These are phyloP conservation scores for Enteromius afrohamiltoni DNA, from an alignment of 2,797 vertebrate genomes.

Conservation along the genomic window DNA sequence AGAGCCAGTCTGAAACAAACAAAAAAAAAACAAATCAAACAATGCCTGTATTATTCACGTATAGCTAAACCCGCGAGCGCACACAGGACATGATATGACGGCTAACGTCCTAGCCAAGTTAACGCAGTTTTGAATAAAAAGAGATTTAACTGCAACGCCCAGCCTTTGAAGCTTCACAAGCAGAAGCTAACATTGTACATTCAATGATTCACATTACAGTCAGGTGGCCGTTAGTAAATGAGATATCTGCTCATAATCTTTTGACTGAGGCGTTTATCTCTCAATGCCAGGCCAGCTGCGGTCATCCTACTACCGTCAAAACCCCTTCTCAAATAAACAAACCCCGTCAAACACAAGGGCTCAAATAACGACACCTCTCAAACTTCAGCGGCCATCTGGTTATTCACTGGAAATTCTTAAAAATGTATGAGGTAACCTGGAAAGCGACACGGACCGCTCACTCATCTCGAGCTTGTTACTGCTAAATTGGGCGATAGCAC, in stretches of 20 bases:
- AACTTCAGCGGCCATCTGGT: not conserved
- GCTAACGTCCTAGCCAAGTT: conserved; percentile 20
- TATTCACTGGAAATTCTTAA: not conserved
- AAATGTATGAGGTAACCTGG: conserved; percentile 4
- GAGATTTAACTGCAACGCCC: not conserved
- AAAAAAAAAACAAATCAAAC: conserved; percentile 29
- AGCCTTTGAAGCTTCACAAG: not conserved
- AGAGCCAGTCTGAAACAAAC: conserved; percentile 6
- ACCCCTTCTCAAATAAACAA: not conserved
- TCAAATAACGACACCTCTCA: not conserved
- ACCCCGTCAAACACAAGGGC: not conserved
- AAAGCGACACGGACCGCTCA: conserved; percentile 4
- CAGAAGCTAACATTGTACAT: not conserved
- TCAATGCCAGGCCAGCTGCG: conserved; percentile 39
- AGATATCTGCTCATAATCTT: not conserved
- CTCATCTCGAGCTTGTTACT: conserved; percentile 21
- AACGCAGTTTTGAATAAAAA: not conserved
- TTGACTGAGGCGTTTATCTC: conserved; percentile 13
- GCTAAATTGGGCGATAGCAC: conserved; percentile 16
- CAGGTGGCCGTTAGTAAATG: not conserved
- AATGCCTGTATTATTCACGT: conserved; percentile 37
- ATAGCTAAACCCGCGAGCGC: not conserved
- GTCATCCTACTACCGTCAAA: conserved; percentile 25
- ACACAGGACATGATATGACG: not conserved
- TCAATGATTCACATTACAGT: not conserved